A percentile compares a stretch with the other conserved stretches of the same genome.
These are phyloP conservation scores for Apeira syringaria DNA, from an alignment of 2,888 invertebrate species.

Conservation along the genomic window DNA sequence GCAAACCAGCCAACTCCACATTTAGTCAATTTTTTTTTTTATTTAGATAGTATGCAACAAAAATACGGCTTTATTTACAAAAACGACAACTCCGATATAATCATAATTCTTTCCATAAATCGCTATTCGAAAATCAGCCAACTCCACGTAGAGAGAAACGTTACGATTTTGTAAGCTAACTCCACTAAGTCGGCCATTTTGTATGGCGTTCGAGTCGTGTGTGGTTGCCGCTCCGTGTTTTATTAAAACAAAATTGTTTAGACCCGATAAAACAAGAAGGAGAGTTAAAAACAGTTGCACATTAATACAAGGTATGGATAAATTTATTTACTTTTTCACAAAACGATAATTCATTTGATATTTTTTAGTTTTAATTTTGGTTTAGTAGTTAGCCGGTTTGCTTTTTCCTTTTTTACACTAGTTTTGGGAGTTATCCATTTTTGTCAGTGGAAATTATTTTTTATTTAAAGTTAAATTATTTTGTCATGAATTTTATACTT, in stretches of 20 bases:
- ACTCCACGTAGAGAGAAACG: background rate
- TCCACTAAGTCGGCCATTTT: background rate
- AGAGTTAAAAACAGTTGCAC: background rate
- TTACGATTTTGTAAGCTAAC: background rate
- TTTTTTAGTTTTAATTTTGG: background rate
- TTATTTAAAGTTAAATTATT: background rate
- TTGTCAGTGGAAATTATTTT: background rate
- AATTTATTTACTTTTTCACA: background rate
- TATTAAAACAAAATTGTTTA: background rate
- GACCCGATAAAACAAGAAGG: background rate
- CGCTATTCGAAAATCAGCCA: background rate
- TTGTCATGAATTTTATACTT: background rate
- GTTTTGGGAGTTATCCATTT: background rate
- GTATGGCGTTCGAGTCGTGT: background rate
- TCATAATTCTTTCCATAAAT: no score
- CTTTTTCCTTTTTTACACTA: background rate
- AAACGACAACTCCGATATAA: no score
- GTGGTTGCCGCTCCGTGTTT: background rate
- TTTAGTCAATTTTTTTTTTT: no score
- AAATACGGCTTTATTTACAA: no score
- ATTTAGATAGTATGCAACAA: no score
- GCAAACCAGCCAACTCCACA: no score
- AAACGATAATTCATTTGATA: background rate
- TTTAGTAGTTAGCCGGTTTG: background rate
- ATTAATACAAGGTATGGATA: background rate